These are phyloP conservation scores for Rhodeus uyekii DNA, from an alignment of 2,797 vertebrate genomes.

Conservation along the genomic window DNA sequence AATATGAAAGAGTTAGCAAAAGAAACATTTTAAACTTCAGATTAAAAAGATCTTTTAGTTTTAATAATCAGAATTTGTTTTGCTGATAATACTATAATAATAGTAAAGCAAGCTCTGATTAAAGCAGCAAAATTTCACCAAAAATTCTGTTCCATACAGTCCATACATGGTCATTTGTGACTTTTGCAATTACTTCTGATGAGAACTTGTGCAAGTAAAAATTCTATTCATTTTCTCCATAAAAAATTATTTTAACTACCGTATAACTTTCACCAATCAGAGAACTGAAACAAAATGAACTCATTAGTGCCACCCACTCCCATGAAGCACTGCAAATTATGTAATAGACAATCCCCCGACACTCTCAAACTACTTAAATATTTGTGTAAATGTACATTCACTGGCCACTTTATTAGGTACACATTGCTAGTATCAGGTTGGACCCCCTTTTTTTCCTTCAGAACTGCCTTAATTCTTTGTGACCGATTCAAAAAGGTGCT, in stretches of 20 bases:
- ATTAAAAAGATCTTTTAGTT: background rate
- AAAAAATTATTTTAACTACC: no score
- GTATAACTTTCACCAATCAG: no score
- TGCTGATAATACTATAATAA: conserved; percentile 36
- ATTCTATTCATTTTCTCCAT: background rate
- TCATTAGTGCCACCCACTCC: no score
- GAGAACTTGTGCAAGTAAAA: background rate
- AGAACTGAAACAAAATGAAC: background rate
- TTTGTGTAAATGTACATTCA: no score
- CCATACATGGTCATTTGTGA: no score
- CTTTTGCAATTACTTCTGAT: background rate
- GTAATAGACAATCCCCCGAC: no score
- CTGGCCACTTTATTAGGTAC: background rate
- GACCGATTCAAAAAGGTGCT: background rate
- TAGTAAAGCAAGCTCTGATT: conserved; percentile 37
- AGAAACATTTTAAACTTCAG: conserved; percentile 18
- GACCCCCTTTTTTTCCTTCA: background rate
- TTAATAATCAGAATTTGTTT: conserved; percentile 7
- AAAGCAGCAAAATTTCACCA: background rate
- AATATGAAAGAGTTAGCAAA: background rate
- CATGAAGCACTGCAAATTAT: no score
- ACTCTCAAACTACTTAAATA: no score
- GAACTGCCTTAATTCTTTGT: background rate
- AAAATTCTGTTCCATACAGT: background rate
- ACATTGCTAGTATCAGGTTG: background rate